A percentile compares a stretch with the other conserved stretches of the same genome.
Evolutionary conservation across 2,113 vertebrate species (phyloP).

Genomic region (Solenodon paradoxus): DNA sequence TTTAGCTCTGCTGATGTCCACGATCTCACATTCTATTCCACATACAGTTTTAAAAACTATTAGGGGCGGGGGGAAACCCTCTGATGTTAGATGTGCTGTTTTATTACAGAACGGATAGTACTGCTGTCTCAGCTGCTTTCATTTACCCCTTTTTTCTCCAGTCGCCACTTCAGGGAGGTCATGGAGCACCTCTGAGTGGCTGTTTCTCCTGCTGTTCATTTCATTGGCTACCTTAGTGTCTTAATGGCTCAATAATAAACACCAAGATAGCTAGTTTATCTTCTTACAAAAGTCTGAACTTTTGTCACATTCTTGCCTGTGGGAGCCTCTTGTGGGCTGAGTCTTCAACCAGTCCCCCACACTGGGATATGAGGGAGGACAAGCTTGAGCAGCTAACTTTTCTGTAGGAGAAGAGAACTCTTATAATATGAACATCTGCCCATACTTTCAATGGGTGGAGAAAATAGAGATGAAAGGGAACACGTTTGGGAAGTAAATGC

Average conservation of each 20-base stretch:
- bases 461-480: neutral
- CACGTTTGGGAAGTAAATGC: neutral
- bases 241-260: neutral
- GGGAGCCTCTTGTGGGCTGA: neutral
- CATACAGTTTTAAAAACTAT: neutral
- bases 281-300: neutral
- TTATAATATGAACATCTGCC: neutral
- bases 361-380: neutral
- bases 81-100: neutral
- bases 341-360: neutral
- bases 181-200: fast-evolving
- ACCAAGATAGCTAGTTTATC: neutral
- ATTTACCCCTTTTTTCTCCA: neutral
- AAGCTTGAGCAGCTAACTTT: neutral
- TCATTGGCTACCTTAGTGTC: neutral
- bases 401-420: neutral
- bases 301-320: neutral
- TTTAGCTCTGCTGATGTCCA: neutral
- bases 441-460: too few relatives aligned
- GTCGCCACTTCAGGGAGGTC: neutral
- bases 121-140: neutral
- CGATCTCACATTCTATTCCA: neutral
- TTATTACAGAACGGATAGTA: neutral
- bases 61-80: neutral
- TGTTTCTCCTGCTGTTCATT: neutral